Evolutionary conservation across 2,888 invertebrate species (phyloP), one percentile per base, ranked within the genome.

Genomic region (Melipona bicolor): DNA sequence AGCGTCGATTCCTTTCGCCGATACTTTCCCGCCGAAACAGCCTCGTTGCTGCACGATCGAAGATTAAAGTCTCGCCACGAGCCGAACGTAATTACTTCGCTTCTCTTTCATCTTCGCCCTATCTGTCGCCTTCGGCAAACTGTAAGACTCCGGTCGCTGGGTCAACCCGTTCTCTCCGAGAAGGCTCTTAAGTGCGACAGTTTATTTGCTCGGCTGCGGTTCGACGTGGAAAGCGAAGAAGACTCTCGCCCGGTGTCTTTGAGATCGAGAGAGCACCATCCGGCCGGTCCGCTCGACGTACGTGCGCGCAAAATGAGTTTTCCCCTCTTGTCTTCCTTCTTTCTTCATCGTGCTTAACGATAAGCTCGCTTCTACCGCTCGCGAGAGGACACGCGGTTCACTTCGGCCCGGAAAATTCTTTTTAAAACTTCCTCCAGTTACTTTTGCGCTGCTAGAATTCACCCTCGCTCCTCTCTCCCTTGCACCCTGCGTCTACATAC

Each of bases 41-140:
- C 68, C 75, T 77, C 72, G 36, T 52, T 64, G 65, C 56, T 65
- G 17, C 65, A 32, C 82, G 90, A 91, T 90, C 90, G 85, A 89
- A 91, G 91, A 91, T 91, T 91, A 89, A 91, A 91, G 88, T 90
- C 89, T 90, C 79, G 67, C 87, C 89, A 80, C 86, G 64, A 83
- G 65, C 83, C 85, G 84, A 90, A 89, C 87, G 91, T 91, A 91
- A 91, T 91, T 91, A 91, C 91, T 90, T 84, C 67, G 69, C 80
- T 86, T 86, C 87, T 85, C 91, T 91, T 91, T 91, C 91, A 91
- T 90, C 91, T 90, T 88, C 87, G 77, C 87, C 89, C 87, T 87
- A 88, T 89, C 90, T 85, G 87, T 88, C 89, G 83, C 87, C 84
- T 80, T 81, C 72, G 70, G 89, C 85, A 90, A 91, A 91, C 89